A percentile compares a stretch with the other conserved stretches of the same genome.
phyloP scores from a whole-genome alignment of 2,797 vertebrate genomes.

The Enteromius radiatus region DNA sequence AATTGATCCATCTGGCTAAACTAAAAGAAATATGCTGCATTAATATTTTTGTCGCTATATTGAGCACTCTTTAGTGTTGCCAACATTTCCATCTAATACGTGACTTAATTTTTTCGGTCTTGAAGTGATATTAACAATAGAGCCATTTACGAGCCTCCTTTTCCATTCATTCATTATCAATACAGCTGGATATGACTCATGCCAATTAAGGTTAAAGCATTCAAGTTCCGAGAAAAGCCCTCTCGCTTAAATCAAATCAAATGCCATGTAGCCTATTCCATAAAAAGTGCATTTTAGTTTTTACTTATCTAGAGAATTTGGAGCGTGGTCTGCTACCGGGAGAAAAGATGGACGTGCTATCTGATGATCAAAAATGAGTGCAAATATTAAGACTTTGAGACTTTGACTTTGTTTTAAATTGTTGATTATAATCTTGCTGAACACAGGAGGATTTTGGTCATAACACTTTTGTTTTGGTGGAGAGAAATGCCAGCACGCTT shows the following conservation, averaged over 20 bases:
- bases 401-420: background rate
- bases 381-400: background rate
- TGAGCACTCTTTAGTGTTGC: background rate
- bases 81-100: conserved; percentile 30
- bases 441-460: conserved; percentile 6
- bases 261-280: background rate
- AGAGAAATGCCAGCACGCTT: conserved; percentile 47
- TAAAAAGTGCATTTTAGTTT: background rate
- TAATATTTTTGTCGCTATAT: background rate
- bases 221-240: background rate
- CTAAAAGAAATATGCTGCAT: background rate
- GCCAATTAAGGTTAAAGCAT: conserved; percentile 38
- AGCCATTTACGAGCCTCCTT: conserved; percentile 40
- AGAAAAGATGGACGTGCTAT: background rate
- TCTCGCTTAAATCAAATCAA: background rate
- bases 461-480: conserved; percentile 2
- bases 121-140: conserved; percentile 37
- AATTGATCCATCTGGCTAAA: background rate
- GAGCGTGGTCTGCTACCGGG: background rate
- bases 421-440: background rate
- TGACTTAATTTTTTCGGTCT: conserved; percentile 7
- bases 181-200: conserved; percentile 6
- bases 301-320: background rate
- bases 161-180: conserved; percentile 33
- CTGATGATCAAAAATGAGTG: conserved; percentile 2